Evolutionary conservation across 2,888 invertebrate genomes (phyloP).

Genomic region (Dryocosmus kuriphilus): DNA sequence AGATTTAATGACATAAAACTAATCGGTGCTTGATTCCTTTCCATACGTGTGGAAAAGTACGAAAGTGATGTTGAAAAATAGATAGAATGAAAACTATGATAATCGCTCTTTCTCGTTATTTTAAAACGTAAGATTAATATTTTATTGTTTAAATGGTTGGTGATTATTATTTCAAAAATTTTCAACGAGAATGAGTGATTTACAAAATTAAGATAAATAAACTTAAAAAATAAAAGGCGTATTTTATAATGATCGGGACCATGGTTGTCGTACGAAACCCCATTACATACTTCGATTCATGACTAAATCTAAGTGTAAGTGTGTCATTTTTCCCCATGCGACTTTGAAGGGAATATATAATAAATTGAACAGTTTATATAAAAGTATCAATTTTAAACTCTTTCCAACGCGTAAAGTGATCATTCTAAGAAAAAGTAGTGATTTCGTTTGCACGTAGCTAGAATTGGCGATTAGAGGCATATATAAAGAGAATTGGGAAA

Average conservation of each 20-base stretch:
- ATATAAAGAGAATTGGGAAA: neutral
- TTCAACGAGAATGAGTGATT: slow-evolving; percentile 9
- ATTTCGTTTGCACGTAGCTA: slow-evolving; percentile 3
- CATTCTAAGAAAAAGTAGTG: neutral
- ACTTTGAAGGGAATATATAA: neutral
- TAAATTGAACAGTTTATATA: neutral
- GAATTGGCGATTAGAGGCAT: slow-evolving; percentile 33
- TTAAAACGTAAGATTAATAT: neutral
- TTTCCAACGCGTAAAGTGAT: neutral
- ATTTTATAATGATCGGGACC: neutral
- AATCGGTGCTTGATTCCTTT: slow-evolving; percentile 41
- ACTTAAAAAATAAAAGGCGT: neutral
- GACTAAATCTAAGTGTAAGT: neutral
- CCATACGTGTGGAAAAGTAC: slow-evolving; percentile 31
- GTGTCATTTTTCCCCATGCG: neutral
- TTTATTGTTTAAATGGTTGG: neutral
- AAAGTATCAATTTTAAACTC: neutral
- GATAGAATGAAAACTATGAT: slow-evolving; percentile 30
- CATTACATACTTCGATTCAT: neutral
- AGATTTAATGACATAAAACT: slow-evolving; percentile 53
- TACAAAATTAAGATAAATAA: neutral
- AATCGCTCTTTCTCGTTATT: slow-evolving; percentile 24
- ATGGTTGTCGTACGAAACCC: neutral
- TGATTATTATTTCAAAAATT: neutral
- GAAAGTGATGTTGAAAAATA: slow-evolving; percentile 36